Conservation (phyloP, 2,888 invertebrate genomes). For the Drosophila pseudotakahashii region DNA sequence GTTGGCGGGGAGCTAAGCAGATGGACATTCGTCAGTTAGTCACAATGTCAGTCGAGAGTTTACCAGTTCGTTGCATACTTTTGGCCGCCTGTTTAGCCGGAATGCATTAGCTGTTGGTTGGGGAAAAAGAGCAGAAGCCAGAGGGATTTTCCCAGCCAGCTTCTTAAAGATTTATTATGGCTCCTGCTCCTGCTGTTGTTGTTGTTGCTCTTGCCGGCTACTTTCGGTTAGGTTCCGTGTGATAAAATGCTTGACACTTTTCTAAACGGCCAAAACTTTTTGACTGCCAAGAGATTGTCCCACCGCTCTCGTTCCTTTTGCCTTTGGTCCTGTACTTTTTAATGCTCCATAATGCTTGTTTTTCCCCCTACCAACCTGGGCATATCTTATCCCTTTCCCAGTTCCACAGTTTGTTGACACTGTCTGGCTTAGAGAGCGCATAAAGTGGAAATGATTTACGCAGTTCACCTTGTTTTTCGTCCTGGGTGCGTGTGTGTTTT, state of each 20-base stretch:
- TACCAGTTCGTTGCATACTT: constrained; percentile 66
- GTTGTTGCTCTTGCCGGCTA: constrained; percentile 41
- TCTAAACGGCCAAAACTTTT: constrained; percentile 78
- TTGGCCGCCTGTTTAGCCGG: constrained; percentile 63
- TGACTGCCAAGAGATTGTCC: constrained; percentile 69
- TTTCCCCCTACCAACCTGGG: not conserved
- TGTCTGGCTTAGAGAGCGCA: constrained; percentile 77
- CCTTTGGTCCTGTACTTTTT: constrained; percentile 53
- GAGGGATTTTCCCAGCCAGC: constrained; percentile 14
- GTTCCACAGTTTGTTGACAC: constrained; percentile 70
- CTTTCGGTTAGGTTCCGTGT: constrained; percentile 55
- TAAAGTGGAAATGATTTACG: constrained; percentile 79
- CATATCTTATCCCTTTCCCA: constrained; percentile 14
- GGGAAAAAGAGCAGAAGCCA: not conserved
- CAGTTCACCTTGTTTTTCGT: constrained; percentile 58
- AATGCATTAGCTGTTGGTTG: constrained; percentile 41
- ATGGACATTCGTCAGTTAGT: constrained; percentile 36
- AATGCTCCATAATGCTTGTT: constrained; percentile 69
- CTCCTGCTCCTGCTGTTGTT: no score
- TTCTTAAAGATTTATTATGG: constrained; percentile 63
- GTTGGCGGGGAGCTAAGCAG: constrained; percentile 16
- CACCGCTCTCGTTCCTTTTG: constrained; percentile 7
- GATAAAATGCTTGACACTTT: constrained; percentile 80
- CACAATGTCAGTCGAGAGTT: constrained; percentile 43
- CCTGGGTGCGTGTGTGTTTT: constrained; percentile 25